phyloP scores from a whole-genome alignment of 2,888 invertebrate genomes.

The Ellobium chinense region DNA sequence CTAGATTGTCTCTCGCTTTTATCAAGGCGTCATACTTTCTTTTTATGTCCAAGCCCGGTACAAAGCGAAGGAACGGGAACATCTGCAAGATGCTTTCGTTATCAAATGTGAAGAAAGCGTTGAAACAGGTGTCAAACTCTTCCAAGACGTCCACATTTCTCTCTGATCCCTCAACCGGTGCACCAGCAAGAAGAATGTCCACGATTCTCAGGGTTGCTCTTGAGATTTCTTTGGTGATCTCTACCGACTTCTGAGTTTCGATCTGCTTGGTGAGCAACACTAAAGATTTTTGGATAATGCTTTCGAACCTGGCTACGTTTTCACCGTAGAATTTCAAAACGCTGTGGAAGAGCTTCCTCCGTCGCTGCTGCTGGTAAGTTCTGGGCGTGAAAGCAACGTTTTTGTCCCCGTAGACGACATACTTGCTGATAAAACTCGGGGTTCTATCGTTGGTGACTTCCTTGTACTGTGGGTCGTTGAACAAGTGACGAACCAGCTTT shows the following conservation, averaged over 20 bases:
- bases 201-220: slow-evolving; percentile 29
- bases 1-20: not conserved
- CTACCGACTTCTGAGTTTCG: not conserved
- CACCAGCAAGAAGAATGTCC: slow-evolving; percentile 18
- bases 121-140: not conserved
- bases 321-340: slow-evolving; percentile 43
- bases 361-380: slow-evolving; percentile 13
- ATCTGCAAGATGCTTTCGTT: slow-evolving; percentile 30
- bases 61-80: slow-evolving; percentile 34
- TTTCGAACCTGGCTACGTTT: slow-evolving; percentile 39
- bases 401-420: slow-evolving; percentile 37
- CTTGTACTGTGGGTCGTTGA: slow-evolving; percentile 11
- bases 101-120: not conserved
- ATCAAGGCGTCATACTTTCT: not conserved
- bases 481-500: slow-evolving; percentile 28
- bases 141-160: not conserved
- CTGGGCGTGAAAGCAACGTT: slow-evolving; percentile 32
- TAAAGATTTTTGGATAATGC: slow-evolving; percentile 27
- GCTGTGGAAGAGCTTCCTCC: slow-evolving; percentile 40
- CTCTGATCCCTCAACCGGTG: not conserved
- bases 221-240: slow-evolving; percentile 16
- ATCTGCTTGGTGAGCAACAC: slow-evolving; percentile 21
- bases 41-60: slow-evolving; percentile 28
- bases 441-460: slow-evolving; percentile 42
- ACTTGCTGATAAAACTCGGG: slow-evolving; percentile 39